phyloP scores from a whole-genome alignment of 2,797 vertebrate species.

The Eleutherodactylus coqui region DNA sequence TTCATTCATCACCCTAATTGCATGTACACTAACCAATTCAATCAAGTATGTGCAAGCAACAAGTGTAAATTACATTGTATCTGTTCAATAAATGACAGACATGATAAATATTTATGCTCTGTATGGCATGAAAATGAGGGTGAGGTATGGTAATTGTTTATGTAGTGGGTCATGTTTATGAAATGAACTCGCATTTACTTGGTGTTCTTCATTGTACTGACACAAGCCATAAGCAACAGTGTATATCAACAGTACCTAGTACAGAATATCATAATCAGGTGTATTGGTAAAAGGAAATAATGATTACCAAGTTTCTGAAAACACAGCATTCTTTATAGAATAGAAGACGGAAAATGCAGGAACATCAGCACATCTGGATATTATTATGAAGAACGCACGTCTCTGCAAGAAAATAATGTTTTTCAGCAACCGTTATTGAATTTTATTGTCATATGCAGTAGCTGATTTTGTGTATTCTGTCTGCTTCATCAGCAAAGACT shows the following conservation, averaged over 20 bases:
- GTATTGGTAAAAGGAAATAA: not conserved
- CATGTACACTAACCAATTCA: conserved; percentile 58
- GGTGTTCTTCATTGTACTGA: not conserved
- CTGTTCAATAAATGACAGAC: conserved; percentile 52
- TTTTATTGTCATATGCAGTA: no score
- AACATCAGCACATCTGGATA: no score
- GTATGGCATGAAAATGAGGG: conserved; percentile 23
- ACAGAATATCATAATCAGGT: not conserved
- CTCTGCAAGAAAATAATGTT: no score
- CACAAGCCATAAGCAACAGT: not conserved
- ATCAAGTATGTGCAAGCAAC: conserved; percentile 59
- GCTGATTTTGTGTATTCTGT: no score
- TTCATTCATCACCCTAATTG: conserved; percentile 63
- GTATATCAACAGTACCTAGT: no score
- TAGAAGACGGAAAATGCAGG: no score
- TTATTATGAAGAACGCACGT: no score
- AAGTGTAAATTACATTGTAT: conserved; percentile 57
- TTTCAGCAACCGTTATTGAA: no score
- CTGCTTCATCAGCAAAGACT: no score
- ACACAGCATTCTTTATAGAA: no score
- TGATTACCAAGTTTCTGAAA: not conserved
- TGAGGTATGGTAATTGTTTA: not conserved
- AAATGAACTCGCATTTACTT: not conserved
- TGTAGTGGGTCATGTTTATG: not conserved
- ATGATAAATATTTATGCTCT: conserved; percentile 61